phyloP scores from a whole-genome alignment of 2,797 vertebrate species.

The Synaphobranchus kaupii region DNA sequence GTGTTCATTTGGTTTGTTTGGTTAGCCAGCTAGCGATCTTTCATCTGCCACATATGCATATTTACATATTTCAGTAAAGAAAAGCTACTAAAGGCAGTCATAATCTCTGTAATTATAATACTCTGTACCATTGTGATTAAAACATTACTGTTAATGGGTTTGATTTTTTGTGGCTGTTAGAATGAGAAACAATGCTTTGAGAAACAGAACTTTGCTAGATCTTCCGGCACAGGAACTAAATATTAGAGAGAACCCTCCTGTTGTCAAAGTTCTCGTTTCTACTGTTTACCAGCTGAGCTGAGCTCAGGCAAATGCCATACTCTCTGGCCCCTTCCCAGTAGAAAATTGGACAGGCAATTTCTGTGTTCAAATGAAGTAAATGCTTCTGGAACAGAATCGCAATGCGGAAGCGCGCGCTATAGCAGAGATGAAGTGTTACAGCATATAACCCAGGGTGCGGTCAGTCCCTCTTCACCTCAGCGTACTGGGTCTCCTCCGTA shows the following conservation, averaged over 20 bases:
- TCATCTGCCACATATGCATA: not conserved
- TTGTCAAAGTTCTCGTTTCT: not conserved
- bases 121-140: not conserved
- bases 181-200: not conserved
- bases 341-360: not conserved
- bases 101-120: not conserved
- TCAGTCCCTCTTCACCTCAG: not conserved
- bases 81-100: not conserved
- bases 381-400: not conserved
- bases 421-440: not conserved
- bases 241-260: not conserved
- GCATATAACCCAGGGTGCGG: not conserved
- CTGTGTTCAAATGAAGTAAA: not conserved
- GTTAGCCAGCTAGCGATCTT: not conserved
- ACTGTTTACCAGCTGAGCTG: not conserved
- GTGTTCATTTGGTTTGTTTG: not conserved
- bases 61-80: not conserved
- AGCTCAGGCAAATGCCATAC: not conserved
- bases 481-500: not conserved
- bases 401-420: not conserved
- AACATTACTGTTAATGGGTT: not conserved
- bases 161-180: not conserved
- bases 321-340: not conserved
- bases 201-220: too few relatives aligned
- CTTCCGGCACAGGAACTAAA: not conserved